Base-by-base conservation (phyloP, 2,113 vertebrate genomes). In the Petroica traversi region DNA sequence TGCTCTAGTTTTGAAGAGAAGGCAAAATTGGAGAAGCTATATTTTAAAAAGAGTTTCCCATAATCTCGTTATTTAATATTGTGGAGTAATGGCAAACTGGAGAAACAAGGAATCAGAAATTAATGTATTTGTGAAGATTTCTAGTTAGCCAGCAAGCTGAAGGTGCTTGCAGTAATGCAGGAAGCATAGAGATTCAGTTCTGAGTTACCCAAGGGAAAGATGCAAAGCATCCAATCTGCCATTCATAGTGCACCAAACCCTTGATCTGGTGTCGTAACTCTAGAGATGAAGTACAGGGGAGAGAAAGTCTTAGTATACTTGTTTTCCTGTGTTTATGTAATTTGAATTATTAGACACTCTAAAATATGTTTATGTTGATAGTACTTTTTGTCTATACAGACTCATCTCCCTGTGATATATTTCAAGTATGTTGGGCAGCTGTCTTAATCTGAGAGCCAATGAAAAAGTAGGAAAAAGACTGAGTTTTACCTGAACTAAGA, bases 201-300 rank as follows among this genome's bases (percentile, higher is more conserved):
- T 49, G 33, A 79, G 34, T 71, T 40, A 68, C 26, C 24, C 18
- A 58, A 49, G 36, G 52, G 54, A 82, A 79, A 43, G 48, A 48
- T n/a, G 9, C 8, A 77, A 62, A 91, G 28, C 46, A 49, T 19
- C 18, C 17, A 57, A 0, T 51, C 19, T 14, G 58, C 51, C 17
- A 3, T 48, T 28, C 2, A 1, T 49, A n/a, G 19, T 11, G 1
- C 31, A 84, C 13, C 22, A 80, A 17, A 57, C 67, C 31, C 19
- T 82, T 73, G 5, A n/a, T 69, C 25, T 68, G 41, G 8, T 76
- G 2, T 43, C 0, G 0, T 43, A 54, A 14, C 11, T 43, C 13
- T 45, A 48, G 43, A 75, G n/a, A 64, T 43, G 14, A 76, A 41
- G 19, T 14, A 18, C 29, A 58, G 41, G 13, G 12, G 45, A 73